These are phyloP conservation scores for Kuschelorhynchus macadamiae DNA, from an alignment of 2,888 invertebrate genomes.

Conservation along the genomic window DNA sequence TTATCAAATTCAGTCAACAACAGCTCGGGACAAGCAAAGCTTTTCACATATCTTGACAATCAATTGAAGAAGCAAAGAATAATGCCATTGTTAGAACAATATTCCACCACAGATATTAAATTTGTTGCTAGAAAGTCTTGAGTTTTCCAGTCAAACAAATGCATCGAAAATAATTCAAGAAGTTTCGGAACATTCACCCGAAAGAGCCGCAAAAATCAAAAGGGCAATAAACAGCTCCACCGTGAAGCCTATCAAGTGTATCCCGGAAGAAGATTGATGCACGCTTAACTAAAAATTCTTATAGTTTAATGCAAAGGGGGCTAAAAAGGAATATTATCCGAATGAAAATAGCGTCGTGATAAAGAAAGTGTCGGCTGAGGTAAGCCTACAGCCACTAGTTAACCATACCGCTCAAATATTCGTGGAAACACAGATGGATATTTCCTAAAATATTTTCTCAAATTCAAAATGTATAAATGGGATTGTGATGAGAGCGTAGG, in stretches of 20 bases:
- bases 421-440: conserved; percentile 3
- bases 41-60: conserved; percentile 15
- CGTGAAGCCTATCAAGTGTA: conserved; percentile 7
- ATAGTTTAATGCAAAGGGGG: too few species aligned
- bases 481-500: conserved; percentile 31
- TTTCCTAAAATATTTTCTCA: conserved; percentile 14
- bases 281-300: neutral
- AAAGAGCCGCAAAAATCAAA: conserved; percentile 6
- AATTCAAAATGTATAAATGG: neutral
- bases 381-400: conserved; percentile 26
- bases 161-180: conserved; percentile 8
- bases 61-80: too few species aligned
- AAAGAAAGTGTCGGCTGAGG: neutral
- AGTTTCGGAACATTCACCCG: neutral
- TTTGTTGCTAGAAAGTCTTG: conserved; percentile 34
- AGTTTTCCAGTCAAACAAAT: conserved; percentile 31
- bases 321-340: neutral
- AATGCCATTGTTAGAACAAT: too few species aligned
- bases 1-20: neutral
- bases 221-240: neutral
- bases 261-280: conserved; percentile 4
- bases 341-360: conserved; percentile 7
- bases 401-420: conserved; percentile 20
- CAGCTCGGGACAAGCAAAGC: conserved; percentile 7
- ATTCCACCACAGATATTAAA: conserved; percentile 19